Evolutionary conservation across 2,113 vertebrate species (phyloP).

Genomic region (Pungitius pungitius): DNA sequence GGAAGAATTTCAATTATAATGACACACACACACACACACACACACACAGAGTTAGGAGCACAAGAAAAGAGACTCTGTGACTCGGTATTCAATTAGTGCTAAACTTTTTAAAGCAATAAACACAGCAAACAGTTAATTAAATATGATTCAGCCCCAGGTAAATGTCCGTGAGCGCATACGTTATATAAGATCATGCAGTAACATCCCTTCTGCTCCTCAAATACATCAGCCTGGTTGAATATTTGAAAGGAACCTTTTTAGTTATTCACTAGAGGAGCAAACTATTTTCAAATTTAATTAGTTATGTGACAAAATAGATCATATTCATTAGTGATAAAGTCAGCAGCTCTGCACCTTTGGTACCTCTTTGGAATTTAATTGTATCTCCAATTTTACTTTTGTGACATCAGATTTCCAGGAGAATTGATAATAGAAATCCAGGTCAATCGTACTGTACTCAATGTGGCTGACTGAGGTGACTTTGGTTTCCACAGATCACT

Average conservation of each 20-base stretch:
- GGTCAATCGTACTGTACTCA: slow-evolving; percentile 6
- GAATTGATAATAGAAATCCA: slow-evolving; percentile 45
- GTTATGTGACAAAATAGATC: neutral
- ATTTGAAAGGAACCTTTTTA: neutral
- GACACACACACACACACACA: no score
- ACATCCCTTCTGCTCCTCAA: neutral
- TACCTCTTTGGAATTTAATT: slow-evolving; percentile 38
- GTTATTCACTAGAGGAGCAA: neutral
- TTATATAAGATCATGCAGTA: neutral
- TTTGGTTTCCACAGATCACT: neutral
- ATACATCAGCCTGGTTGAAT: neutral
- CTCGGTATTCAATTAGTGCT: slow-evolving; percentile 62
- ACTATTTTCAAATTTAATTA: slow-evolving; percentile 1
- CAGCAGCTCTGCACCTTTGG: neutral
- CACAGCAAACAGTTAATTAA: slow-evolving; percentile 63
- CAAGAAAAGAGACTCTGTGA: slow-evolving; percentile 36
- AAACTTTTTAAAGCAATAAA: slow-evolving; percentile 58
- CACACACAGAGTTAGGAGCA: slow-evolving; percentile 2
- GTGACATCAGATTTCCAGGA: slow-evolving; percentile 9
- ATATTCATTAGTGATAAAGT: slow-evolving; percentile 7
- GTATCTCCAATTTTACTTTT: slow-evolving; percentile 11
- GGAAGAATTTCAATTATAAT: slow-evolving; percentile 12
- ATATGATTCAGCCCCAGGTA: slow-evolving; percentile 36
- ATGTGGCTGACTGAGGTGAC: slow-evolving; percentile 4
- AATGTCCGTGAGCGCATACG: neutral